Base-by-base conservation (phyloP, 2,797 vertebrate genomes). In the Urosaurus nigricauda region DNA sequence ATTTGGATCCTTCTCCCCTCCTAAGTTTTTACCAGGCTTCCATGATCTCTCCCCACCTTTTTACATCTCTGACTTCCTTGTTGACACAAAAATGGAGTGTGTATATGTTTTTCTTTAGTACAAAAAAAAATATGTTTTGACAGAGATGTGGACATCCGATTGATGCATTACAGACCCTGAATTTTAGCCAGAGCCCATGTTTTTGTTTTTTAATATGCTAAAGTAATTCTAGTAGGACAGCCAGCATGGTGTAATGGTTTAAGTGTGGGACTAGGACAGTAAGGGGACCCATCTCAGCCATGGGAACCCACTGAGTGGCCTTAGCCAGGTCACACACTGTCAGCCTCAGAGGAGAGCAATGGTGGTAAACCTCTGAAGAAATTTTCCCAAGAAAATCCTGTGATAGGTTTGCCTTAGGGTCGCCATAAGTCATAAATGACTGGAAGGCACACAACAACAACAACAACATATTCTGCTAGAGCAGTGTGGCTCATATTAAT, bases 1-100 rank as follows among this genome's bases (percentile, higher is more conserved):
- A 32, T 35, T 70, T 86, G 65, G 63, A 32, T 83, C 29, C 1
- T 56, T 70, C 83, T 74, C 8, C 9, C 51, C 37, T 83, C n/a
- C 26, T 19, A 35, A 35, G 68, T 86, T 17, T 1, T 8, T n/a
- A 71, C 83, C 12, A 51, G 58, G 0, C 0, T 0, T 75, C 29
- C 24, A 58, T 40, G 6, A 16, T 37, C 43, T 17, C 24, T 9
- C 37, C 5, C 6, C 3, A 0, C 47, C 8, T 85, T 84, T 63
- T 84, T 79, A 51, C 63, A 19, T 86, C 26, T 87, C 32, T 74
- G 51, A 37, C 68, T 60, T 87, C 53, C 83, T 8, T 74, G 53
- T 79, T 81, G 68, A 58, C 16, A 58, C 58, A 82, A 26, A 40
- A 35, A 29, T 40, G 80, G 83, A 90, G 17, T 91, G 56, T 78